phyloP scores from a whole-genome alignment of 2,113 vertebrate genomes.

The Galeopterus variegatus region DNA sequence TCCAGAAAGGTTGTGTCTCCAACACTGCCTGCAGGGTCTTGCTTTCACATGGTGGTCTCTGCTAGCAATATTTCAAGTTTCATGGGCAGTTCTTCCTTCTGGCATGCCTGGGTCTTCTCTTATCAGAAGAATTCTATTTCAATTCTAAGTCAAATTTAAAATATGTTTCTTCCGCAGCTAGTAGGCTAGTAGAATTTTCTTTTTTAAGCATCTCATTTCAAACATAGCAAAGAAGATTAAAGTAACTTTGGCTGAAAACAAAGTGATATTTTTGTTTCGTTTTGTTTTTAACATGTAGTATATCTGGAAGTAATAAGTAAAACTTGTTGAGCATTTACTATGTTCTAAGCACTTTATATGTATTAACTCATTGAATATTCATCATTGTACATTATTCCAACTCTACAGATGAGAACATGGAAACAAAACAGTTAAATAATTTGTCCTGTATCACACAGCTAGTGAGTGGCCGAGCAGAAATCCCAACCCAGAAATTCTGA shows the following conservation, averaged over 20 bases:
- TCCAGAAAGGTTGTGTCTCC: not conserved
- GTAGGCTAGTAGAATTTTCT: not conserved
- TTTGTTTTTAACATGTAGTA: not conserved
- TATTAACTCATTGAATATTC: not conserved
- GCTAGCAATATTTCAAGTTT: not conserved
- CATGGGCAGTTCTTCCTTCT: not conserved
- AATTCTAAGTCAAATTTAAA: constrained; percentile 57
- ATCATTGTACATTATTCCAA: not conserved
- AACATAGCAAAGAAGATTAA: constrained; percentile 20
- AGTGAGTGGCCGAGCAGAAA: not conserved
- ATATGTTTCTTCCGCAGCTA: constrained; percentile 35
- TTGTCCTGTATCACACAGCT: not conserved
- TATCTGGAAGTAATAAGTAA: constrained; percentile 42
- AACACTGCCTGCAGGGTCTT: not conserved
- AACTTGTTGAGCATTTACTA: not conserved
- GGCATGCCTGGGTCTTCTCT: not conserved
- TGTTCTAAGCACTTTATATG: not conserved
- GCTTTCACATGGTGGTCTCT: not conserved
- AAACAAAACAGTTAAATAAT: not conserved
- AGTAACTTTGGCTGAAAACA: not conserved
- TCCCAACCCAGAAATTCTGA: not conserved
- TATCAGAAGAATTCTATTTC: constrained; percentile 30
- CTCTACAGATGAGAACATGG: not conserved
- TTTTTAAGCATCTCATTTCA: constrained; percentile 43
- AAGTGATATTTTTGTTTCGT: no score